phyloP scores from a whole-genome alignment of 2,113 vertebrate genomes.

The Corydoras maculifer region DNA sequence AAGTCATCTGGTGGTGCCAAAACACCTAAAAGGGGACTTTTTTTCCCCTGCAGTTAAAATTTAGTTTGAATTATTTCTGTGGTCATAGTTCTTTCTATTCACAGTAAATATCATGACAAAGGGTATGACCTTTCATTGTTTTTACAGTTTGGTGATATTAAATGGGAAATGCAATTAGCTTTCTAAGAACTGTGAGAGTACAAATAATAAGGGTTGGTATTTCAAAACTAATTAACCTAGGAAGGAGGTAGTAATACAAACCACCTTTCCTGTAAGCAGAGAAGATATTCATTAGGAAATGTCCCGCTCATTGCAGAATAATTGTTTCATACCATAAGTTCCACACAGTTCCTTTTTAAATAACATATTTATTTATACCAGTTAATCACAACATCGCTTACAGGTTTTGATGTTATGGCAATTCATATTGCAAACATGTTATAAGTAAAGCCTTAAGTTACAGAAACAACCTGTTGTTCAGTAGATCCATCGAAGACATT shows the following conservation, averaged over 20 bases:
- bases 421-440: no score
- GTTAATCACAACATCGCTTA: no score
- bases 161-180: slow-evolving; percentile 65
- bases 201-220: slow-evolving; percentile 50
- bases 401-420: no score
- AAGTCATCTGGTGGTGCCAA: neutral
- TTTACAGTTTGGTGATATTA: slow-evolving; percentile 46
- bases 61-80: neutral
- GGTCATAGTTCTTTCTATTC: slow-evolving; percentile 9
- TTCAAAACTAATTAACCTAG: slow-evolving; percentile 45
- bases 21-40: neutral
- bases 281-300: slow-evolving; percentile 25
- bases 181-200: slow-evolving; percentile 40
- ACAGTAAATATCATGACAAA: slow-evolving; percentile 27
- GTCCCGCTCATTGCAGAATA: no score
- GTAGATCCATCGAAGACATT: no score
- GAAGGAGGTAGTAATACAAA: slow-evolving; percentile 61
- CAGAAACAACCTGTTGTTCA: no score
- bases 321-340: neutral
- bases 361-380: no score
- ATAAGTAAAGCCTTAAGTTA: no score
- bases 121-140: slow-evolving; percentile 41
- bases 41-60: neutral
- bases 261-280: slow-evolving; percentile 38
- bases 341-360: no score